Evolutionary conservation across 64 coral and sea anemone species (phyloP), one percentile per base, ranked within the genome.

Genomic region (Cladopsammia gracilis): DNA sequence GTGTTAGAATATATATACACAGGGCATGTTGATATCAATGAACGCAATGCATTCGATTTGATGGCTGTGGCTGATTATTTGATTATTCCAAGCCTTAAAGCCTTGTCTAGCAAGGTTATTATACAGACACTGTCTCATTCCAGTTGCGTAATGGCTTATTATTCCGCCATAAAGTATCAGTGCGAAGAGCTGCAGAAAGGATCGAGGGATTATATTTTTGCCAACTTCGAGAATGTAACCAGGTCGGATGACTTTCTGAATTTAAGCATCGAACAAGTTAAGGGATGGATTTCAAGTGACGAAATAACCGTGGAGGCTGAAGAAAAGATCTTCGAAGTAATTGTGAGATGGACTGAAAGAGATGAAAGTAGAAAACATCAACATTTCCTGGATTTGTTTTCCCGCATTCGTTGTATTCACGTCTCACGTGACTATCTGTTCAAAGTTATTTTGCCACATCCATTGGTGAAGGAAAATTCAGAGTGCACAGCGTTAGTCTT

Each of bases 1-100:
- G 62, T 65, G 4, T 18, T 65, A 0, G 62, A 65, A n/a, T 65
- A 65, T 65, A 3, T 65, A 5, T 65, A 65, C 19, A 65, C 62
- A 34, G 34, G 34, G 34, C 34, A 34, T 34, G 34, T 34, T 34
- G 34, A 34, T 34, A 34, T 34, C 34, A 34, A 34, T 34, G 34
- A 34, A 34, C 34, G 34, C 0, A 34, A 34, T 34, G 34, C 34
- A 34, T 34, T 34, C 34, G 34, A 34, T 34, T 34, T 34, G 34
- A 34, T 34, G 34, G 34, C 34, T 34, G 34, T 34, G 34, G 34
- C 34, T 34, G 86, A 88, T 72, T 88, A 60, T 76, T 88, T 88
- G 15, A 48, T 88, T 24, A 73, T 88, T 19, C 52, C 86, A 7
- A 71, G 73, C 10, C 57, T 88, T 7, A 76, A 76, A 76, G 53